Conservation (phyloP, 2,888 invertebrate species). For the Mythimna ferrago region DNA sequence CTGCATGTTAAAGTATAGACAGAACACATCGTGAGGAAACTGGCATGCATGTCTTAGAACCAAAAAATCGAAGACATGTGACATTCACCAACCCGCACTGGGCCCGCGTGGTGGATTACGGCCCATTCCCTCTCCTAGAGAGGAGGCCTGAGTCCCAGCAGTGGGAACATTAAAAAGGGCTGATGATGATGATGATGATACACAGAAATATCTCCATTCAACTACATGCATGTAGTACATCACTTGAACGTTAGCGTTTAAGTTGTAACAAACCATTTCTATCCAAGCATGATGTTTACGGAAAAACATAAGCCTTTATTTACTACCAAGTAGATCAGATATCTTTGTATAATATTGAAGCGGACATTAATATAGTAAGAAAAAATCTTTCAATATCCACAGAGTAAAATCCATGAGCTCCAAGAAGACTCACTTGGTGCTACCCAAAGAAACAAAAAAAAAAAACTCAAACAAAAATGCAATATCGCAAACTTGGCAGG, state of each 20-base stretch:
- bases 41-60: too few relatives aligned
- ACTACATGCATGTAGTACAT: not conserved
- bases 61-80: too few relatives aligned
- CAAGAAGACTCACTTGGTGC: not conserved
- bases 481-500: conserved; percentile 35
- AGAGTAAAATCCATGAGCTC: not conserved
- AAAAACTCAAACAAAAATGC: conserved; percentile 30
- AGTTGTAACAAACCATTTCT: not conserved
- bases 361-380: not conserved
- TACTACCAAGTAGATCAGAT: not conserved
- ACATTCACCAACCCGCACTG: too few relatives aligned
- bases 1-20: too few relatives aligned
- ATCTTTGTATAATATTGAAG: too few relatives aligned
- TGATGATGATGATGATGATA: too few relatives aligned
- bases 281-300: not conserved
- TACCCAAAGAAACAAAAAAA: not conserved
- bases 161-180: too few relatives aligned
- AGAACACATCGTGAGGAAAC: too few relatives aligned
- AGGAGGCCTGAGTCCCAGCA: too few relatives aligned
- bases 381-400: conserved; percentile 1
- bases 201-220: too few relatives aligned
- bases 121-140: too few relatives aligned
- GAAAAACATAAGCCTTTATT: not conserved
- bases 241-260: not conserved
- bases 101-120: too few relatives aligned